Percentiles rank a stretch among this genome's conserved stretches.
These are phyloP conservation scores for Chlorops oryzae DNA, from an alignment of 1,140 invertebrate species.

Conservation along the genomic window DNA sequence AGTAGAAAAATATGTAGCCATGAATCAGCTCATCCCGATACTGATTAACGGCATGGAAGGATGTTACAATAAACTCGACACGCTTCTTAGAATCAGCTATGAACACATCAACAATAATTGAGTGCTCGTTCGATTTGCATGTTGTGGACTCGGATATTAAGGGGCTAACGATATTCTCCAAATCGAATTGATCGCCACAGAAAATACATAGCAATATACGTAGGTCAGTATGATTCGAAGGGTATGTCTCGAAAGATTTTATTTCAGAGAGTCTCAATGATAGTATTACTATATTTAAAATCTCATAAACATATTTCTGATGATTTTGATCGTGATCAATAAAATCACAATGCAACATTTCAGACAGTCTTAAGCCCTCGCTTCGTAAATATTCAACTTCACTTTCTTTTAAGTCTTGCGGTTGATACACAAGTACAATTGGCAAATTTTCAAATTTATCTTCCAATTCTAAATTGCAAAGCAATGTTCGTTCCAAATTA, in stretches of 20 bases:
- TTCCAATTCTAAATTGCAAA: slow-evolving; percentile 86
- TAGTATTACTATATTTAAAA: slow-evolving; percentile 44
- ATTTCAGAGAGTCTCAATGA: slow-evolving; percentile 42
- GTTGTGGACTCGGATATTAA: slow-evolving; percentile 82
- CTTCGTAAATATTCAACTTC: slow-evolving; percentile 75
- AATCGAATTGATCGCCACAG: slow-evolving; percentile 89
- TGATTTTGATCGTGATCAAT: slow-evolving; percentile 46
- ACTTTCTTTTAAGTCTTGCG: slow-evolving; percentile 75
- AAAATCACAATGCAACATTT: slow-evolving; percentile 59
- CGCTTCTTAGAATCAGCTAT: slow-evolving; percentile 81
- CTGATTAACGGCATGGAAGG: slow-evolving; percentile 89
- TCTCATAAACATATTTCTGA: slow-evolving; percentile 46
- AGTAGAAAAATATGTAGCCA: slow-evolving; percentile 94
- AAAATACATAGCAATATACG: slow-evolving; percentile 95
- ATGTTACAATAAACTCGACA: slow-evolving; percentile 90
- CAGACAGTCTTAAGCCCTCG: slow-evolving; percentile 84
- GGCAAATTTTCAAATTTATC: slow-evolving; percentile 79
- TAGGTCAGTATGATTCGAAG: slow-evolving; percentile 45
- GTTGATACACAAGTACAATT: slow-evolving; percentile 83
- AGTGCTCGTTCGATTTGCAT: slow-evolving; percentile 78
- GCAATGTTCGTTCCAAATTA: slow-evolving; percentile 83
- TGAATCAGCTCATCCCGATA: slow-evolving; percentile 90
- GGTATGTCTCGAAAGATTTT: slow-evolving; percentile 44
- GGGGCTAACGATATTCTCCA: slow-evolving; percentile 84
- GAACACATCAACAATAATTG: slow-evolving; percentile 85